Evolutionary conservation across 1,140 invertebrate species (phyloP).

Genomic region (Theocolax elegans): DNA sequence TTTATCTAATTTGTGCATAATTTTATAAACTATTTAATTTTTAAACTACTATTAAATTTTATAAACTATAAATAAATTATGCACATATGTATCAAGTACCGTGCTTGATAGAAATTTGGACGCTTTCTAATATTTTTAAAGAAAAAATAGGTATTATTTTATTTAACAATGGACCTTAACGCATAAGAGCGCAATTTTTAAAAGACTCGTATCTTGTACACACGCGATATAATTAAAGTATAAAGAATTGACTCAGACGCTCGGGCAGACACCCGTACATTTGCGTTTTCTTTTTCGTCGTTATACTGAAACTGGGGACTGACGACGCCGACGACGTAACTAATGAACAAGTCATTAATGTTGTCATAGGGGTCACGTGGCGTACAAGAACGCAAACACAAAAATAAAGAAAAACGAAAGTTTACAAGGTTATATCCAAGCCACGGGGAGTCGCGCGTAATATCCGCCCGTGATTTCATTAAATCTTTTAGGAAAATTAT

Average conservation of each 20-base stretch:
- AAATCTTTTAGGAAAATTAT: conserved; percentile 34
- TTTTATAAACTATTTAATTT: no score
- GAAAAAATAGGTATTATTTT: no score
- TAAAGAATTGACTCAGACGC: neutral
- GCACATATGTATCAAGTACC: no score
- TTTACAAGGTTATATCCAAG: conserved; percentile 17
- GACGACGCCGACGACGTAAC: neutral
- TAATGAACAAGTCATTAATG: conserved; percentile 30
- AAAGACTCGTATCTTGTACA: neutral
- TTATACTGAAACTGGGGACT: conserved; percentile 8
- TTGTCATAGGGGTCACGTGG: neutral
- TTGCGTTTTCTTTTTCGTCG: conserved; percentile 12
- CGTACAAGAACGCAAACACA: no score
- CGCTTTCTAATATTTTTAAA: no score
- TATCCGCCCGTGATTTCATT: conserved; percentile 31
- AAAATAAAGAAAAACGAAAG: conserved; percentile 6
- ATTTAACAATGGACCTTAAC: no score
- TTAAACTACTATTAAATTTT: no score
- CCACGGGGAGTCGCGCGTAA: conserved; percentile 18
- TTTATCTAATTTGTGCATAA: no score
- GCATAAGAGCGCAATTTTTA: no score
- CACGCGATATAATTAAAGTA: neutral
- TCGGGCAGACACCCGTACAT: neutral
- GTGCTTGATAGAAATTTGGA: no score
- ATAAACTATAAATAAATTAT: no score